Evolutionary conservation across 2,113 vertebrate genomes (phyloP).

Genomic region (Gila orcuttii): DNA sequence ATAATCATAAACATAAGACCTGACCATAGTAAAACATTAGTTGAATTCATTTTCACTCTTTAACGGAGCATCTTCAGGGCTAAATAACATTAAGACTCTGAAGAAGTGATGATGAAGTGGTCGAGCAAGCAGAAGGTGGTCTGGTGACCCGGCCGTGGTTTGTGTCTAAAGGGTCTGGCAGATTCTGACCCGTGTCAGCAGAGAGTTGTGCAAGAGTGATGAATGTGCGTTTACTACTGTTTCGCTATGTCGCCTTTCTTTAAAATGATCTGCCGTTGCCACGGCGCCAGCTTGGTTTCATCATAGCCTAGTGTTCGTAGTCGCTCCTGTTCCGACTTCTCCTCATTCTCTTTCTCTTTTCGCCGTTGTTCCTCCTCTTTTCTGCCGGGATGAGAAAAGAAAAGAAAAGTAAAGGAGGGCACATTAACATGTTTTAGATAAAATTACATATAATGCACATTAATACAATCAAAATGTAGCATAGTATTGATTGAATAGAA

Average conservation of each 20-base stretch:
- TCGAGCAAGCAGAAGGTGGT: background rate
- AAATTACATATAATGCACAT: background rate
- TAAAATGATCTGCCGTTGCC: conserved; percentile 96
- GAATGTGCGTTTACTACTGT: conserved; percentile 71
- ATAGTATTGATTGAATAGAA: background rate
- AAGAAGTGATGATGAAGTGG: background rate
- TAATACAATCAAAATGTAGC: background rate
- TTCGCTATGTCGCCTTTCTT: conserved; percentile 96
- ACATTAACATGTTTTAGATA: background rate
- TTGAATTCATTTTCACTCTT: background rate
- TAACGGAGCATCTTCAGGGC: conserved; percentile 4
- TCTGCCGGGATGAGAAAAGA: conserved; percentile 69
- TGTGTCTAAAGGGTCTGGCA: conserved; percentile 20
- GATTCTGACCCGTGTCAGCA: conserved; percentile 32
- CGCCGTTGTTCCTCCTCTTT: conserved; percentile 85
- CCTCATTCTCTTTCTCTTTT: conserved; percentile 82
- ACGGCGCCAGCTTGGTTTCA: conserved; percentile 93
- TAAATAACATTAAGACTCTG: background rate
- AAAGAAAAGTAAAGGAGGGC: background rate
- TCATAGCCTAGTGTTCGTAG: conserved; percentile 94
- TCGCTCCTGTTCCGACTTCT: conserved; percentile 89
- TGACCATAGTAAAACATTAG: conserved; percentile 9
- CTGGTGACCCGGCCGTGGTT: background rate
- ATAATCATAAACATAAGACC: conserved; percentile 15
- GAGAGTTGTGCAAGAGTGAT: conserved; percentile 12